Evolutionary conservation across 2,797 vertebrate genomes (phyloP).

Genomic region (Lagodon rhomboides): DNA sequence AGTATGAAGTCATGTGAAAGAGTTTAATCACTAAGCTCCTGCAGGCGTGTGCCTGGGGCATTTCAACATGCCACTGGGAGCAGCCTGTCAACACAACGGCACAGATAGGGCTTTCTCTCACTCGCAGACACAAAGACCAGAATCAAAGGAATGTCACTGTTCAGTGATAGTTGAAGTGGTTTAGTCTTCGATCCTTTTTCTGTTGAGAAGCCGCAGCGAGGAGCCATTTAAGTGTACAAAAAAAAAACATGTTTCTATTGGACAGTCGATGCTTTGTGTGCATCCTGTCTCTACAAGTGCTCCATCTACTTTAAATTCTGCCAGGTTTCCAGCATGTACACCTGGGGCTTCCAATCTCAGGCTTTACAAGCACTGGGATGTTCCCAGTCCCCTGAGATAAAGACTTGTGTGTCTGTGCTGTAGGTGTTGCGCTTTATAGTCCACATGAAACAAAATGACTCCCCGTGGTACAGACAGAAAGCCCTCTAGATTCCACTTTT

Average conservation of each 20-base stretch:
- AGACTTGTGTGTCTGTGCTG: neutral
- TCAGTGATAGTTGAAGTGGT: constrained; percentile 3
- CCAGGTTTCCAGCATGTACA: constrained; percentile 21
- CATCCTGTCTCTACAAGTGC: constrained; percentile 5
- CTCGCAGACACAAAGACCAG: neutral
- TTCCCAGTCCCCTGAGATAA: constrained; percentile 26
- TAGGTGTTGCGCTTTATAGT: constrained; percentile 7
- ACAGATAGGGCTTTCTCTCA: constrained; percentile 9
- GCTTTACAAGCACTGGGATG: constrained; percentile 36
- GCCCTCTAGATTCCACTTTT: neutral
- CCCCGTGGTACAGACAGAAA: neutral
- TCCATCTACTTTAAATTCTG: constrained; percentile 6
- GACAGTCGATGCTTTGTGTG: neutral
- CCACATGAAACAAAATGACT: constrained; percentile 7
- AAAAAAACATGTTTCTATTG: neutral
- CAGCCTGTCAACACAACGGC: constrained; percentile 60
- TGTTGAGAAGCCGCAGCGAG: neutral
- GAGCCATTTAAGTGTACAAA: neutral
- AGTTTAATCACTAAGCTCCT: constrained; percentile 77
- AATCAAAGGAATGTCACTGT: constrained; percentile 12
- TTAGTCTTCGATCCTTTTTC: neutral
- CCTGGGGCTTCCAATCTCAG: constrained; percentile 29
- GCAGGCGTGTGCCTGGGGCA: constrained; percentile 57
- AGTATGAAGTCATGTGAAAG: constrained; percentile 78
- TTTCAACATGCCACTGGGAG: constrained; percentile 55